These are phyloP conservation scores for Cantharis rufa DNA, from an alignment of 2,888 invertebrate genomes.

Conservation along the genomic window DNA sequence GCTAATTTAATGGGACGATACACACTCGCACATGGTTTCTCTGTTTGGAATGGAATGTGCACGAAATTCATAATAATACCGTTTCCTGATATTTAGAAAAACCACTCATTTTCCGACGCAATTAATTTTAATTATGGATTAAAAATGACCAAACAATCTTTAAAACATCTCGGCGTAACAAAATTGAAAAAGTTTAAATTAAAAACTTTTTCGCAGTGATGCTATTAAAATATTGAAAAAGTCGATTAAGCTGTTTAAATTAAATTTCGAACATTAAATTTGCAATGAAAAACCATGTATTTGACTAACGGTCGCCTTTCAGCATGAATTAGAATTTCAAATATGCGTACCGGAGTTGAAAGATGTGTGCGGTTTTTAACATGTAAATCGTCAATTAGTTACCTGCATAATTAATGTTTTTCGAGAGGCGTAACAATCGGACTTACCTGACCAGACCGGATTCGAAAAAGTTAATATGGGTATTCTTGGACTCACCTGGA, in stretches of 20 bases:
- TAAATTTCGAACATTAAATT: not conserved
- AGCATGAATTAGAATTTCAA: not conserved
- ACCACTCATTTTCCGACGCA: not conserved
- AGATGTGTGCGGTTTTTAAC: not conserved
- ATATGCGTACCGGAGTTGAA: not conserved
- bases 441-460: not conserved
- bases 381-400: not conserved
- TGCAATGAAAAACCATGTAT: not conserved
- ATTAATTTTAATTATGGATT: not conserved
- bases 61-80: not conserved
- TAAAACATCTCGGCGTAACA: not conserved
- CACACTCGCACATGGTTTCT: not conserved
- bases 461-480: not conserved
- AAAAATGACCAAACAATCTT: not conserved
- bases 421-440: not conserved
- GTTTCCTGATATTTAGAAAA: not conserved
- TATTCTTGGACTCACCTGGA: not conserved
- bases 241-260: not conserved
- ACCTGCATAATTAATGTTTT: not conserved
- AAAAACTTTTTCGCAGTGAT: not conserved
- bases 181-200: not conserved
- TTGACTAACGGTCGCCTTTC: not conserved
- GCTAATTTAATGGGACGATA: not conserved
- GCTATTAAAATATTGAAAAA: not conserved
- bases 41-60: not conserved